Evolutionary conservation across 2,888 invertebrate species (phyloP).

Genomic region (Heliothis peltigera): DNA sequence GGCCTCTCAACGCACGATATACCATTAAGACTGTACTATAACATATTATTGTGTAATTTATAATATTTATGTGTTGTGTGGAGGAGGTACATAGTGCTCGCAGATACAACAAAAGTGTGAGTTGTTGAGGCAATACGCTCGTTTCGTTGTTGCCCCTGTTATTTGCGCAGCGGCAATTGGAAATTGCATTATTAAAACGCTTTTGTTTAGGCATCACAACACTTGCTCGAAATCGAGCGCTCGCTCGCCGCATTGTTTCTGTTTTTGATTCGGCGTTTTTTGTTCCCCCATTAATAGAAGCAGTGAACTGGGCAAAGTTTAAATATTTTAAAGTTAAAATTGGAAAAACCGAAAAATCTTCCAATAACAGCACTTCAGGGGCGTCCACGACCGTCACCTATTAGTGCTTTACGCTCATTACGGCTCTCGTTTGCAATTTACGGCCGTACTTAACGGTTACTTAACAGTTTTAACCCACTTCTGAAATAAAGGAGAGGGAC

Average conservation of each 20-base stretch:
- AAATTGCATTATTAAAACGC: constrained; percentile 90
- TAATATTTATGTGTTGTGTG: constrained; percentile 27
- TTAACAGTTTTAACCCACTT: too few species aligned
- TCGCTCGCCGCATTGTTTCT: constrained; percentile 50
- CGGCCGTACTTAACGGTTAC: too few species aligned
- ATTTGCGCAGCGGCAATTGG: constrained; percentile 89
- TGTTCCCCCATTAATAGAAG: constrained; percentile 25
- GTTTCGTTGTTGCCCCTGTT: constrained; percentile 80
- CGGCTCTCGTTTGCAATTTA: too few species aligned
- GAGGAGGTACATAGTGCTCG: constrained; percentile 39
- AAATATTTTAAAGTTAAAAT: background rate
- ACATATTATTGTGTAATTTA: constrained; percentile 27
- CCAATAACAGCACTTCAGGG: background rate
- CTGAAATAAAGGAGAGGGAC: too few species aligned
- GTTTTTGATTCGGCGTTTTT: constrained; percentile 40
- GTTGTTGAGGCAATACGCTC: constrained; percentile 71
- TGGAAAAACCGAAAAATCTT: background rate
- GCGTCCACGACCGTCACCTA: too few species aligned
- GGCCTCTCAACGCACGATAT: too few species aligned
- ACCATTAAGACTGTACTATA: too few species aligned
- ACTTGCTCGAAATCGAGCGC: constrained; percentile 74
- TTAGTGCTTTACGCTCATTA: too few species aligned
- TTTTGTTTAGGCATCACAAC: constrained; percentile 88
- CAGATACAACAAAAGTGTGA: constrained; percentile 70
- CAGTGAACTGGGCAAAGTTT: constrained; percentile 6